Conservation (phyloP, 2,797 vertebrate genomes). For the Acrossocheilus fasciatus region DNA sequence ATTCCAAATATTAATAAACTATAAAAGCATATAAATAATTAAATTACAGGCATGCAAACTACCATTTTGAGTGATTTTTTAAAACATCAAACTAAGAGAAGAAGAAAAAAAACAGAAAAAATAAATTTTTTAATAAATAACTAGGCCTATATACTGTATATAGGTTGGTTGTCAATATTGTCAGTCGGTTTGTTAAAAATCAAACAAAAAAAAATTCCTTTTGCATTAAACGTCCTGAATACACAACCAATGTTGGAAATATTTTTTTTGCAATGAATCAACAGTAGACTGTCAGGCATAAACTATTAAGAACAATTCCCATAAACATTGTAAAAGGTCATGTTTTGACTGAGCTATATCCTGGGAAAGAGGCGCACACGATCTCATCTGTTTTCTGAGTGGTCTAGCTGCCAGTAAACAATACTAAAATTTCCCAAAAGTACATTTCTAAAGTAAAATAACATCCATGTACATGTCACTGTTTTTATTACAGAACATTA, state of each 20-base stretch:
- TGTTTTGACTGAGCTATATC: constrained; percentile 21
- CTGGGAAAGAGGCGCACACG: background rate
- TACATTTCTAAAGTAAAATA: background rate
- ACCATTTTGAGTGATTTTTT: background rate
- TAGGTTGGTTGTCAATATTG: background rate
- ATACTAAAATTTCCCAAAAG: background rate
- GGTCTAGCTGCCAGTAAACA: background rate
- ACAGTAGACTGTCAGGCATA: background rate
- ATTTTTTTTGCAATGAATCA: background rate
- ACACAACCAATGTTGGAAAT: background rate
- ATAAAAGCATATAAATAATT: background rate
- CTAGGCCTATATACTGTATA: background rate
- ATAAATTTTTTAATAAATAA: background rate
- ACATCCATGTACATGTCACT: background rate
- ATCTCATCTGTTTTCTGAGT: background rate
- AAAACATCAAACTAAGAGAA: background rate
- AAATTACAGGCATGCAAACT: background rate
- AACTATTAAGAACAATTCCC: constrained; percentile 9
- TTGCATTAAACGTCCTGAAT: background rate
- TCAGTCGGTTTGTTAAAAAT: background rate
- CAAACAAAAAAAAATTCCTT: too few relatives aligned
- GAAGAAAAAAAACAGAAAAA: background rate
- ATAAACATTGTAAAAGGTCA: constrained; percentile 22
- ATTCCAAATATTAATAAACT: background rate
- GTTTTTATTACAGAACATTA: background rate